Base-by-base conservation (phyloP, 2,113 vertebrate genomes). In the Misgurnus mizolepis region DNA sequence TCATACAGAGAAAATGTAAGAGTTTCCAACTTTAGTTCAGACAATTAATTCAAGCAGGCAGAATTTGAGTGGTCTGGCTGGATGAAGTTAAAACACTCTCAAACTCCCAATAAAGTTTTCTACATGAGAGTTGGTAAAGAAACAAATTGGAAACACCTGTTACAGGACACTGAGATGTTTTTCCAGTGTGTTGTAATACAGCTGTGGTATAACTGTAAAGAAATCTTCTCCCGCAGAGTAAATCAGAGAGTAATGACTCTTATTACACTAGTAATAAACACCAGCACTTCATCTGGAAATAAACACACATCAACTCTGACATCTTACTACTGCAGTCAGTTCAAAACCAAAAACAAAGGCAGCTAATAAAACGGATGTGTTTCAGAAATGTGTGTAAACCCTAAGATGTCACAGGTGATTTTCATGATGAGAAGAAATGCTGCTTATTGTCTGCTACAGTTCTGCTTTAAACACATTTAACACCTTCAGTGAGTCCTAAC, bases 121-220 rank as follows among this genome's bases (percentile, higher is more conserved):
- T 64, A 39, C 72, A 47, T 62, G 56, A 49, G 17, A 45, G 67
- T 71, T 68, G 67, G 47, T 66, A 62, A 18, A 40, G 27, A 65
- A 49, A 56, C 17, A 56, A 80, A 86, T 84, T 67, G 67, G 76
- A 84, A 86, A 81, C 85, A 84, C 72, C 76, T 83, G 79, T 82
- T 49, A 49, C 18, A 83, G 65, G 43, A 27, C 58, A 68, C 49
- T 58, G 41, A 82, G 43, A 55, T 56, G 12, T 56, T 41, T 82
- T 74, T 80, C 72, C 64, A 56, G 34, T 34, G 79, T 17, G 50
- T 67, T 27, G 49, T 71, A 78, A 72, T 78, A 62, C 78, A 69
- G 67, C 49, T 12, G 49, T 41, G 76, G 15, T 43, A 61, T 73
- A 18, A 67, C 17, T 18, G 40, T 45, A 45, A 43, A 53, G 49